Percentiles rank a stretch among this genome's conserved stretches.
phyloP scores from a whole-genome alignment of 2,888 invertebrate species.

The Agonum fuliginosum region DNA sequence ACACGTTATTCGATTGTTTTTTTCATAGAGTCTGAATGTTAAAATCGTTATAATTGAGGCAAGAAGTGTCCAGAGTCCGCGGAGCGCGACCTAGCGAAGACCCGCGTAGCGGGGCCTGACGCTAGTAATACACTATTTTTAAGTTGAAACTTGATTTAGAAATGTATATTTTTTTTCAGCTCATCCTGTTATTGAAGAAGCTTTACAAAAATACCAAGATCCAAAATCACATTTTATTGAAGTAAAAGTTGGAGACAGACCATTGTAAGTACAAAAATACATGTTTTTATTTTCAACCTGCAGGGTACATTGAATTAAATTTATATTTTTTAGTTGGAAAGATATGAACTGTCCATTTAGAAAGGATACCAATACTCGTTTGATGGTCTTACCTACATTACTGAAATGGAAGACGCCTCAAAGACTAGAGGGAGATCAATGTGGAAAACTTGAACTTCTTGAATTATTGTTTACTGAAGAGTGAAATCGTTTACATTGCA shows the following conservation, averaged over 20 bases:
- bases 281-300: too few relatives aligned
- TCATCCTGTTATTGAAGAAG: conserved; percentile 84
- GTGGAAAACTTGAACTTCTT: conserved; percentile 82
- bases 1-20: too few relatives aligned
- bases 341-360: conserved; percentile 87
- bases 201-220: conserved; percentile 76
- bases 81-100: too few relatives aligned
- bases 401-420: conserved; percentile 86
- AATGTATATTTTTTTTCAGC: conserved; percentile 75
- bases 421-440: conserved; percentile 86
- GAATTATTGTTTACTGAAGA: conserved; percentile 88
- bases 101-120: too few relatives aligned
- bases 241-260: conserved; percentile 86
- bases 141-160: background rate
- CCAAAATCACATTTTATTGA: conserved; percentile 81
- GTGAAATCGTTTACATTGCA: conserved; percentile 69
- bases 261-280: conserved; percentile 81
- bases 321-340: conserved; percentile 83
- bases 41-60: too few relatives aligned
- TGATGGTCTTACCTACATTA: conserved; percentile 89
- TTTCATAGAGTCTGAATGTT: too few relatives aligned
- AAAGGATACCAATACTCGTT: conserved; percentile 81
- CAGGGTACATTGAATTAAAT: too few relatives aligned
- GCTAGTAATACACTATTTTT: too few relatives aligned
- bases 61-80: too few relatives aligned